A percentile compares a stretch with the other conserved stretches of the same genome.
Evolutionary conservation across 2,888 invertebrate genomes (phyloP).

Genomic region (Hyalella azteca): DNA sequence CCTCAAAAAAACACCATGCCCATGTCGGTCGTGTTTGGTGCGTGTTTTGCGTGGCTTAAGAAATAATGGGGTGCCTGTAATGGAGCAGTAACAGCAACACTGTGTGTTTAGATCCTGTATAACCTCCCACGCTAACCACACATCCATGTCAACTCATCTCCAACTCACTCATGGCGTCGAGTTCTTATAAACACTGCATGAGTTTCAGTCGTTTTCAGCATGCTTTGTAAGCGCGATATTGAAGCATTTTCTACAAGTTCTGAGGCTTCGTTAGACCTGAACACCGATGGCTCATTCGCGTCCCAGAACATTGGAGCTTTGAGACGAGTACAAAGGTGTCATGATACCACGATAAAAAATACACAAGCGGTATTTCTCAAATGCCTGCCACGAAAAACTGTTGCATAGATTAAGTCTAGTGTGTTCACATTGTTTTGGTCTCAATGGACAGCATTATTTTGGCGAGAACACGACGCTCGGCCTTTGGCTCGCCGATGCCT

Average conservation of each 20-base stretch:
- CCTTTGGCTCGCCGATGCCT: conserved; percentile 8
- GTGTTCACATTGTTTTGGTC: conserved; percentile 36
- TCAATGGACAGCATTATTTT: conserved; percentile 33
- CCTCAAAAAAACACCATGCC: not conserved
- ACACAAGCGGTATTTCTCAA: conserved; percentile 34
- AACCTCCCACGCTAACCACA: conserved; percentile 22
- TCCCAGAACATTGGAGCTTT: conserved; percentile 17
- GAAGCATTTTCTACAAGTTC: conserved; percentile 22
- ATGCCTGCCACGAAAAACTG: not conserved
- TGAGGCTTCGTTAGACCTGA: conserved; percentile 6
- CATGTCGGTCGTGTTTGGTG: conserved; percentile 6
- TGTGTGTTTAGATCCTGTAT: conserved; percentile 18
- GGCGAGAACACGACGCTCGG: conserved; percentile 8
- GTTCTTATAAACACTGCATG: conserved; percentile 9
- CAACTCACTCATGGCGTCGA: not conserved
- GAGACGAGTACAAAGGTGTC: conserved; percentile 31
- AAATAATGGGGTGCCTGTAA: conserved; percentile 27
- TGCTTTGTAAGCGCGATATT: conserved; percentile 19
- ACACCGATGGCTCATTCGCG: conserved; percentile 23
- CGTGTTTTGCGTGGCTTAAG: not conserved
- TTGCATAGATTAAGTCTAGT: conserved; percentile 26
- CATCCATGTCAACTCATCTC: not conserved
- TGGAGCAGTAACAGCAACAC: conserved; percentile 13
- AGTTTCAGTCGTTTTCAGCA: conserved; percentile 11
- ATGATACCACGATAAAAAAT: conserved; percentile 37